These are phyloP conservation scores for Lasioglossum zephyrum DNA, from an alignment of 2,888 invertebrate genomes.

Conservation along the genomic window DNA sequence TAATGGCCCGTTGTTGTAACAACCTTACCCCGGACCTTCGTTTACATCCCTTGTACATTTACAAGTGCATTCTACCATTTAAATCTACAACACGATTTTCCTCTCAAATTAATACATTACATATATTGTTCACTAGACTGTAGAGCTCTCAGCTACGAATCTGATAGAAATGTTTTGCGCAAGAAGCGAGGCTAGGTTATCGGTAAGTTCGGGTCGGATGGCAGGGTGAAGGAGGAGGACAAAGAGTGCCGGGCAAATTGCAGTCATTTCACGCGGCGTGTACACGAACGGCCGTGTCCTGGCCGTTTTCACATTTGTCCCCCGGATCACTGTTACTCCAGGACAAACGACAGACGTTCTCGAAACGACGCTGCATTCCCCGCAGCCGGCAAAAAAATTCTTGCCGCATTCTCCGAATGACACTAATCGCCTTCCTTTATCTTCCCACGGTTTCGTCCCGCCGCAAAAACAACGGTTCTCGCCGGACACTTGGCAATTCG, in stretches of 20 bases:
- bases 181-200: background rate
- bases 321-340: conserved; percentile 47
- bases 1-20: background rate
- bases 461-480: conserved; percentile 74
- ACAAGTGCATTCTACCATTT: background rate
- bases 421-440: conserved; percentile 84
- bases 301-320: conserved; percentile 60
- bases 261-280: conserved; percentile 49
- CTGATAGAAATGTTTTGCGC: background rate
- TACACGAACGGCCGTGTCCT: conserved; percentile 40
- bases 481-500: conserved; percentile 75
- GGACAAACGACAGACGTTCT: conserved; percentile 50
- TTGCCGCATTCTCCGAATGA: conserved; percentile 83
- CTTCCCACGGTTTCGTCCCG: conserved; percentile 83
- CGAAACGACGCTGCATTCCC: conserved; percentile 72
- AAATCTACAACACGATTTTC: background rate
- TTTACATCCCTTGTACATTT: background rate
- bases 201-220: background rate
- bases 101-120: background rate
- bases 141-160: background rate
- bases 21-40: background rate
- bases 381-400: conserved; percentile 76
- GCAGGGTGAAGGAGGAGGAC: conserved; percentile 7
- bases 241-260: conserved; percentile 44
- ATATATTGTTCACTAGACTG: background rate